A percentile compares a stretch with the other conserved stretches of the same genome.
phyloP scores from a whole-genome alignment of 2,888 invertebrate species.

The Orchesella flavescens region DNA sequence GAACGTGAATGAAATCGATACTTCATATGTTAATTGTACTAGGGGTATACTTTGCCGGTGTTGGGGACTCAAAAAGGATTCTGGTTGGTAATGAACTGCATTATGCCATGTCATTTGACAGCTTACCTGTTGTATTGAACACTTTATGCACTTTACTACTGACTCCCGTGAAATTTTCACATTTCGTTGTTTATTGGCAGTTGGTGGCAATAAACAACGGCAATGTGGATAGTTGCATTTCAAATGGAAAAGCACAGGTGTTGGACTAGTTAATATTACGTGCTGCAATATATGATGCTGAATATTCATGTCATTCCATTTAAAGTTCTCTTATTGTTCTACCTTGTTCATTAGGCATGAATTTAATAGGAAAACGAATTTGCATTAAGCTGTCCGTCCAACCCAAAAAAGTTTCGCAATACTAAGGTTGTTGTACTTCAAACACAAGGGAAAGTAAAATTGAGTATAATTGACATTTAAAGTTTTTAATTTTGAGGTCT shows the following conservation, averaged over 20 bases:
- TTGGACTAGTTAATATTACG: too few relatives aligned
- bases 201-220: neutral
- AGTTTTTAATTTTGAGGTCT: too few relatives aligned
- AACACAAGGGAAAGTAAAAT: too few relatives aligned
- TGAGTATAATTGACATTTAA: too few relatives aligned
- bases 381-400: too few relatives aligned
- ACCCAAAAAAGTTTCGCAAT: too few relatives aligned
- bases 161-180: neutral
- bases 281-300: too few relatives aligned
- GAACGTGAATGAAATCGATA: slow-evolving; percentile 19
- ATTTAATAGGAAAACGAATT: too few relatives aligned
- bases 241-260: neutral
- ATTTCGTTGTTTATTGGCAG: neutral
- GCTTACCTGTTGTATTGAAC: neutral
- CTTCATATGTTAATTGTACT: neutral
- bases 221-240: neutral
- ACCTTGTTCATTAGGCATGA: too few relatives aligned
- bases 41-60: neutral
- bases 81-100: slow-evolving; percentile 16
- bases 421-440: too few relatives aligned
- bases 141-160: neutral
- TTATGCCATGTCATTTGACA: slow-evolving; percentile 26
- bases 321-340: too few relatives aligned
- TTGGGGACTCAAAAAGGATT: neutral
- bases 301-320: too few relatives aligned